Base-by-base conservation (phyloP, 2,113 vertebrate species). In the Paracanthobrama guichenoti region DNA sequence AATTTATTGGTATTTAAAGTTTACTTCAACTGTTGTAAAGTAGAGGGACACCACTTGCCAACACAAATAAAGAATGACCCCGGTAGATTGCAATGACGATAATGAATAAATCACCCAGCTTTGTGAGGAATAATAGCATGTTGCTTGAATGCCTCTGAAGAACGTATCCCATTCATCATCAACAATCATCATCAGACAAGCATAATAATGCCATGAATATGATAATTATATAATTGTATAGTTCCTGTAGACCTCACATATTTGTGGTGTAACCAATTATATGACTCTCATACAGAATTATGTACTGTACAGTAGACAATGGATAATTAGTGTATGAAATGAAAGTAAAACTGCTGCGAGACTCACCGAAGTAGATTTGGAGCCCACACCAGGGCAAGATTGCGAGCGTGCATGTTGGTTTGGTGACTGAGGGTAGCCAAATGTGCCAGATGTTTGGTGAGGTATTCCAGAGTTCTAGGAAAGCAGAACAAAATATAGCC, bases 401-500 rank as follows among this genome's bases (percentile, higher is more conserved):
- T 99, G 83, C 97, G 95, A 84, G 97, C 95, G 2, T 99, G 98
- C 98, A 99, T 99, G 93, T 99, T 99, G 72, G 98, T 99, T 93
- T 95, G 93, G 87, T 90, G 91, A 93, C 97, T 98, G 90, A 97
- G 95, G 79, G 97, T 98, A 77, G 97, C 98, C 1, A 99, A 92
- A 89, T 95, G 95, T 83, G 96, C 91, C 93, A 99, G 91, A 90
- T 99, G 98, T 87, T 96, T 97, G 46, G 94, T 96, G 88, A 99
- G 92, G 93, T 96, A 99, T 95, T 99, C 96, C 96, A 99, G 84
- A 2, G 98, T 99, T 92, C 98, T 99, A 91, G 75, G 90, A 66
- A 53, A 50, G 87, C 24, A 71, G 14, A 55, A 53, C 53, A n/a
- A 53, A 46, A 77, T n/a, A 79, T n/a, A 62, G 22, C 9, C 59